Conservation (phyloP, 1,140 invertebrate genomes). For the Drosophila trapezifrons region DNA sequence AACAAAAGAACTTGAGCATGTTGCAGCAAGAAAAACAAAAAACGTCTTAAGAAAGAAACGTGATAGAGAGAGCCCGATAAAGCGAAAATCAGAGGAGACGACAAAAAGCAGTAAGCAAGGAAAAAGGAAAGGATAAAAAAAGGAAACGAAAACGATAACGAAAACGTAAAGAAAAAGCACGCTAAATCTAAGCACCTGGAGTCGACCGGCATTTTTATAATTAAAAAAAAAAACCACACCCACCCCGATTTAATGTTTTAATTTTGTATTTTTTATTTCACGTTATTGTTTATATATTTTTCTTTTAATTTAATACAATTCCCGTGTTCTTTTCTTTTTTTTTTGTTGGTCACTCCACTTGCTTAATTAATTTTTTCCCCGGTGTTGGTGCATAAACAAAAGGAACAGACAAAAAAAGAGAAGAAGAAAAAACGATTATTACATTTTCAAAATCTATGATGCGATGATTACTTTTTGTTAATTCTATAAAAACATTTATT, state of each 20-base stretch:
- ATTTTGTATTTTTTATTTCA: slow-evolving; percentile 25
- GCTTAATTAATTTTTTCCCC: slow-evolving; percentile 13
- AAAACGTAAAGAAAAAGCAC: slow-evolving; percentile 28
- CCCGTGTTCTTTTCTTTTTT: neutral
- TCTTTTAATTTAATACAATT: neutral
- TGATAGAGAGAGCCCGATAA: slow-evolving; percentile 50
- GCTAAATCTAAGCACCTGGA: slow-evolving; percentile 21
- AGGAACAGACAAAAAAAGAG: neutral
- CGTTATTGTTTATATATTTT: slow-evolving; percentile 11
- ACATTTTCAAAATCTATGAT: slow-evolving; percentile 18
- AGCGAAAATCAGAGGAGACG: slow-evolving; percentile 33
- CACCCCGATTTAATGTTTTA: slow-evolving; percentile 8
- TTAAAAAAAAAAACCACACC: slow-evolving; percentile 3
- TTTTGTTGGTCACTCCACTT: slow-evolving; percentile 8
- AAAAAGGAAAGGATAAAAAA: neutral
- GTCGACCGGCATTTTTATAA: neutral
- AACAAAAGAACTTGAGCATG: slow-evolving; percentile 47
- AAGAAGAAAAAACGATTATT: neutral
- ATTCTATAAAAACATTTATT: slow-evolving; percentile 26
- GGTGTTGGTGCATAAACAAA: slow-evolving; percentile 36
- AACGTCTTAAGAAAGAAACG: slow-evolving; percentile 44
- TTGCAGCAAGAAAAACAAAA: slow-evolving; percentile 29
- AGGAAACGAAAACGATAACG: neutral
- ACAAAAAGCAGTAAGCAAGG: slow-evolving; percentile 15
- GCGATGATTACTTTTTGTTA: slow-evolving; percentile 6